Base-by-base conservation (phyloP, 2,888 invertebrate genomes). In the Cabera pusaria region DNA sequence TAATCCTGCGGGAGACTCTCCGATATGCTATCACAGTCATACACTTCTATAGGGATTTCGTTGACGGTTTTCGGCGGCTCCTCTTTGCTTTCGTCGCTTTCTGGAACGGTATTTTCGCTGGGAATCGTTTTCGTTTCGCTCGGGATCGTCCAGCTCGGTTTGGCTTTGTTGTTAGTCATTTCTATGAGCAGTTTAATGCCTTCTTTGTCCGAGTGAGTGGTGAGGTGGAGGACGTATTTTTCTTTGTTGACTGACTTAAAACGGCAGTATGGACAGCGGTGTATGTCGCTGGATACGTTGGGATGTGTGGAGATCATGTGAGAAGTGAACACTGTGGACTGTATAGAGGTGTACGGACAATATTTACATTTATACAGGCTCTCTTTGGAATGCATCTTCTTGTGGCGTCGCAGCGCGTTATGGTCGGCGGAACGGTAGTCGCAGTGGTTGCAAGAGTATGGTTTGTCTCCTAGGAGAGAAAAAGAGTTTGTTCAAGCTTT, bases 221-320 rank as follows among this genome's bases (percentile, higher is more conserved):
- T 78, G 33, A 92, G 72, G 58, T 92, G 92, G 0, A 88, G 60
- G 0, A 85, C 70, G 52, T 90, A 93, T 61, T 92, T 92, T 6
- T 91, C 91, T 67, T 92, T 91, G 67, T 88, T 94, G 24, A 94
- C 90, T 0, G 93, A 90, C 52, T 91, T 90, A 67, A 91, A 93
- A 14, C 90, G 77, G 55, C 93, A 93, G 56, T 89, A 86, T 0
- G 86, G 78, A 56, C 93, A 93, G 2, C 89, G 82, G 58, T 91
- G 92, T 55, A 95, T 78, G 6, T 93, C 88, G 5, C 89, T 88
- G 12, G 91, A 88, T 43, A 91, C 72, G 11, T 92, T 92, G 0
- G 95, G 95, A 74, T 97, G 97, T 64, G 94, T 94, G 33, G 93
- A 93, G 56, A 93, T 92, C 65, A 96, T 88, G 68, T 97, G 96